Base-by-base conservation (phyloP, 2,797 vertebrate species). In the Rousettus madagascariensis region DNA sequence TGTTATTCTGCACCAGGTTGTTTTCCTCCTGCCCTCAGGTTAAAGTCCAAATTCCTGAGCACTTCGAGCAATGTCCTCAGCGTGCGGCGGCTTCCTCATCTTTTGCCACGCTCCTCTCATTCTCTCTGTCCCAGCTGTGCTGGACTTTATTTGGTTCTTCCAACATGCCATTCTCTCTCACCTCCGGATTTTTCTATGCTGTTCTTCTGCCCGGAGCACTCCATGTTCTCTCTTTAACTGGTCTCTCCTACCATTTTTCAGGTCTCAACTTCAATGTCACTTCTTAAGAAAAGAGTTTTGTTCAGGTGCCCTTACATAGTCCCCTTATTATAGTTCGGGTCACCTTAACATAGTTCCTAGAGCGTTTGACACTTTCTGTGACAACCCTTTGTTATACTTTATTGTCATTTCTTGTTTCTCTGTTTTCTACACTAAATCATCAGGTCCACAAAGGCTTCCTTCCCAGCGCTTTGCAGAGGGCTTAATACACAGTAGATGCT, bases 31-130 rank as follows among this genome's bases (percentile, higher is more conserved):
- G 84, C 69, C 68, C 55, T 91, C n/a, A 22, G 95, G 69, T 71
- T 90, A 57, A 87, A 94, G 95, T 96, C 79, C 86, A 93, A n/a
- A 85, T 94, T 94, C 86, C 80, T 86, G 16, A 84, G 79, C 0
- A 2, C 57, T 74, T 88, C 77, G 36, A 28, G 30, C 36, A 63
- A 0, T 41, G 24, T n/a, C 77, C 57, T 92, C 71, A 24, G 49
- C 79, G 8, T n/a, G 43, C 46, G 4, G 15, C 63, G 6, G 0
- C 24, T 24, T 36, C 24, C 49, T 72, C 3, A 0, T 20, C 61
- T 66, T 95, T 77, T 7, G 16, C 66, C 49, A 43, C 6, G 5
- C 19, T 82, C 49, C 6, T 61, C 77, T 9, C 41, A 16, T 8
- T 57, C 71, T 55, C 43, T 20, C 71, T 17, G 17, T 24, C 41